phyloP scores from a whole-genome alignment of 1,140 invertebrate species.

The Globodera rostochiensis region DNA sequence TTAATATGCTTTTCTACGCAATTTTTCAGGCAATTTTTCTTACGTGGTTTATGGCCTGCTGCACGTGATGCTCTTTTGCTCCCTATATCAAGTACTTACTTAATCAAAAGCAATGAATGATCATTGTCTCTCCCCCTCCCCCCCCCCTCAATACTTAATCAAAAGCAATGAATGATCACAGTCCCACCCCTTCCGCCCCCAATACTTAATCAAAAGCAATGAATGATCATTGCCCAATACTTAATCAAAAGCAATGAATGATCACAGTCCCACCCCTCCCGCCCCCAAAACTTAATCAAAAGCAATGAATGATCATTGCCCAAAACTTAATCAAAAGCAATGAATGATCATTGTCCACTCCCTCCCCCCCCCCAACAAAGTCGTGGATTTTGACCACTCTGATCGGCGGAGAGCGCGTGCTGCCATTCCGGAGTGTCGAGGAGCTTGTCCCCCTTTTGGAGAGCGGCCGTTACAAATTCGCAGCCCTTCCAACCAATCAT shows the following conservation, averaged over 20 bases:
- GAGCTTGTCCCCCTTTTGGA: not conserved
- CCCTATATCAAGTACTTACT: constrained; percentile 3
- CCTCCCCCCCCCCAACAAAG: not conserved
- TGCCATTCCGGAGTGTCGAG: not conserved
- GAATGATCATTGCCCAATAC: no score
- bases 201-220: not conserved
- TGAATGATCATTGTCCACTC: no score
- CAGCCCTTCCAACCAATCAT: constrained; percentile 7
- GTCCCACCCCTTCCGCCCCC: no score
- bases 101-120: not conserved
- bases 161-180: not conserved
- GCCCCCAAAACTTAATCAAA: not conserved
- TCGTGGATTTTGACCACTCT: constrained; percentile 9
- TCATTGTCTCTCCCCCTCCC: not conserved
- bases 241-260: not conserved
- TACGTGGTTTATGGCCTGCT: not conserved
- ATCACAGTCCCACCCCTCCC: no score
- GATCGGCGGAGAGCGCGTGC: not conserved
- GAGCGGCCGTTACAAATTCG: constrained; percentile 5
- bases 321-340: not conserved
- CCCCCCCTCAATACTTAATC: not conserved
- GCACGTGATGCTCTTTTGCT: constrained; percentile 6
- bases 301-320: not conserved
- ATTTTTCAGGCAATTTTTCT: not conserved
- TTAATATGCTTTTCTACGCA: not conserved